phyloP scores from a whole-genome alignment of 1,140 invertebrate genomes.

The Antheraea mylitta region DNA sequence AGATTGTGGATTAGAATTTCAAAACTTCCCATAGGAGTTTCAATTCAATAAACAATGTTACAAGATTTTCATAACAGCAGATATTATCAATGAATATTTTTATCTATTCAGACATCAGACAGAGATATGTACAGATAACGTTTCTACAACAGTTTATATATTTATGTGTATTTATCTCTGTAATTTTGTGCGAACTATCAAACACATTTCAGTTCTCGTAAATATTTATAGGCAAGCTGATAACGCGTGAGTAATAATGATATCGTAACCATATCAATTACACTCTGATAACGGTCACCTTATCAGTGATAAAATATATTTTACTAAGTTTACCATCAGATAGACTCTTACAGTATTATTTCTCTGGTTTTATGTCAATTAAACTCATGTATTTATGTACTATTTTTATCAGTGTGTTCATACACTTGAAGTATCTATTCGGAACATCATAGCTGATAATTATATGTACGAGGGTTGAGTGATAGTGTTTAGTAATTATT shows the following conservation, averaged over 20 bases:
- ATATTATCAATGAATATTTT: neutral
- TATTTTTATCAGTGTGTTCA: neutral
- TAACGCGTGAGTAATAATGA: slow-evolving; percentile 13
- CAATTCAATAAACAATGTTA: neutral
- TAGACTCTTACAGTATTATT: neutral
- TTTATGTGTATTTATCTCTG: neutral
- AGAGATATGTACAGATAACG: neutral
- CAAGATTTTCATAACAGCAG: neutral
- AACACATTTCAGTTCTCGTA: neutral
- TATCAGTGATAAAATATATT: slow-evolving; percentile 11
- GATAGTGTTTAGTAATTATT: too few relatives aligned
- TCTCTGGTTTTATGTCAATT: neutral
- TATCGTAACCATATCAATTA: slow-evolving; percentile 20
- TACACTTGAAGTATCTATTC: neutral
- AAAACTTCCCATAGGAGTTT: too few relatives aligned
- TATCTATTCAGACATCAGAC: neutral
- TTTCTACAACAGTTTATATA: neutral
- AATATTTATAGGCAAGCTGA: neutral
- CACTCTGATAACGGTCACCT: slow-evolving; percentile 1
- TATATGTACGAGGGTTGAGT: too few relatives aligned
- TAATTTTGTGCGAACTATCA: neutral
- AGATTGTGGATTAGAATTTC: too few relatives aligned
- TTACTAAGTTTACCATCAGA: neutral
- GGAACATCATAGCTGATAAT: neutral
- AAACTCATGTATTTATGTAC: neutral